These are phyloP conservation scores for Tangachromis dhanisi DNA, from an alignment of 2,113 vertebrate species.

Conservation along the genomic window DNA sequence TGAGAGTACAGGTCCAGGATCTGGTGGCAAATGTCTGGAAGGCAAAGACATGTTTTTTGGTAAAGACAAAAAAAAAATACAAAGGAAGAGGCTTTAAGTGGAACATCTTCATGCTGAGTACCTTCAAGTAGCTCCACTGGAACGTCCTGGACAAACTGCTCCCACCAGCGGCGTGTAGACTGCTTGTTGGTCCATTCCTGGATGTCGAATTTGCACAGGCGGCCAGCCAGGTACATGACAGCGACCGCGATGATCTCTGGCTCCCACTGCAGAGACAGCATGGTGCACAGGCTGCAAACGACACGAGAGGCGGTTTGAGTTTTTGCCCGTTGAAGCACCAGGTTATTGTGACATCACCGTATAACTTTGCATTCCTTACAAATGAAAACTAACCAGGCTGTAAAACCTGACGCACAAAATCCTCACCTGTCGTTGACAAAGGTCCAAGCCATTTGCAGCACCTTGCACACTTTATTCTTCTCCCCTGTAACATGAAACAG, in stretches of 20 bases:
- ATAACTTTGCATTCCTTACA: not conserved
- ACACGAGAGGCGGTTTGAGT: not conserved
- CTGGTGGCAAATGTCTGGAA: slow-evolving; percentile 95
- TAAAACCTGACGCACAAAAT: not conserved
- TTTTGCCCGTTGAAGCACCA: not conserved
- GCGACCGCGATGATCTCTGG: slow-evolving; percentile 98
- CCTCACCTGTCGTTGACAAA: slow-evolving; percentile 97
- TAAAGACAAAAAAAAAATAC: rapidly evolving
- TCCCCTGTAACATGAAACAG: slow-evolving; percentile 74
- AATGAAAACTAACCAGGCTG: not conserved
- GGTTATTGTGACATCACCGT: rapidly evolving
- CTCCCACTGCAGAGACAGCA: slow-evolving; percentile 96
- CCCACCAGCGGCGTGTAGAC: slow-evolving; percentile 95
- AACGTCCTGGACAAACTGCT: slow-evolving; percentile 98
- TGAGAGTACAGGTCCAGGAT: slow-evolving; percentile 98
- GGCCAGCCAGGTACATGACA: slow-evolving; percentile 96
- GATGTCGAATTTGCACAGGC: slow-evolving; percentile 96
- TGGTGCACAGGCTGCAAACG: slow-evolving; percentile 87
- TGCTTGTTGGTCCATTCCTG: slow-evolving; percentile 98
- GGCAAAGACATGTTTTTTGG: not conserved
- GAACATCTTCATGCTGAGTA: not conserved
- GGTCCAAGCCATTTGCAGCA: slow-evolving; percentile 99
- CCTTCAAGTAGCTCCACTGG: slow-evolving; percentile 97
- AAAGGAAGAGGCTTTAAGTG: rapidly evolving
- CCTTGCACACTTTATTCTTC: slow-evolving; percentile 96